Conservation (phyloP, 1,140 invertebrate species). For the Pemphigus obesinymphae region DNA sequence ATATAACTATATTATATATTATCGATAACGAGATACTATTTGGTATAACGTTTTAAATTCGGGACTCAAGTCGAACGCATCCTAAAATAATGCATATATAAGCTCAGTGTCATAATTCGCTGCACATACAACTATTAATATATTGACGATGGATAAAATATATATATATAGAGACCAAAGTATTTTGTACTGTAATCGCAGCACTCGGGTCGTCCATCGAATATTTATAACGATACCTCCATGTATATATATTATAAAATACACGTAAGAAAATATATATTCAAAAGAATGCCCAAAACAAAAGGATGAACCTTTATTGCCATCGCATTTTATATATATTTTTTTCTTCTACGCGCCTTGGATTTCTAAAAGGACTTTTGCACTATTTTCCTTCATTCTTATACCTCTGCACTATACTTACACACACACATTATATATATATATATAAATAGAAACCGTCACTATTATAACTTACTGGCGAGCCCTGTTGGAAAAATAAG, state of each 20-base stretch:
- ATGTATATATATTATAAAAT: neutral
- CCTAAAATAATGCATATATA: too few species aligned
- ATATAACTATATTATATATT: too few species aligned
- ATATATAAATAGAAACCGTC: neutral
- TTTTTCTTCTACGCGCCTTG: neutral
- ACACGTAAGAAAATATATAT: neutral
- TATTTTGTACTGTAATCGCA: too few species aligned
- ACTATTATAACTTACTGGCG: constrained; percentile 30
- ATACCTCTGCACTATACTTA: too few species aligned
- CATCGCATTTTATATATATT: neutral
- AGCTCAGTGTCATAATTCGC: too few species aligned
- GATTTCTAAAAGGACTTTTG: neutral
- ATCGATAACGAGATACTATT: too few species aligned
- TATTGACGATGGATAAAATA: too few species aligned
- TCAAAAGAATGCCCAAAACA: neutral
- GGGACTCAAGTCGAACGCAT: too few species aligned
- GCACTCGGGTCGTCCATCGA: neutral
- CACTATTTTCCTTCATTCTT: neutral
- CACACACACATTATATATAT: too few species aligned
- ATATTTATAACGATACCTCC: neutral
- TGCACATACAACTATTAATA: too few species aligned
- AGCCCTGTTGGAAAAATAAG: constrained; percentile 34
- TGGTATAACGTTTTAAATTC: too few species aligned
- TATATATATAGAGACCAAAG: too few species aligned
- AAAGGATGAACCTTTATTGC: neutral